Conservation (phyloP, 2,113 vertebrate genomes). For the Nibea coibor region DNA sequence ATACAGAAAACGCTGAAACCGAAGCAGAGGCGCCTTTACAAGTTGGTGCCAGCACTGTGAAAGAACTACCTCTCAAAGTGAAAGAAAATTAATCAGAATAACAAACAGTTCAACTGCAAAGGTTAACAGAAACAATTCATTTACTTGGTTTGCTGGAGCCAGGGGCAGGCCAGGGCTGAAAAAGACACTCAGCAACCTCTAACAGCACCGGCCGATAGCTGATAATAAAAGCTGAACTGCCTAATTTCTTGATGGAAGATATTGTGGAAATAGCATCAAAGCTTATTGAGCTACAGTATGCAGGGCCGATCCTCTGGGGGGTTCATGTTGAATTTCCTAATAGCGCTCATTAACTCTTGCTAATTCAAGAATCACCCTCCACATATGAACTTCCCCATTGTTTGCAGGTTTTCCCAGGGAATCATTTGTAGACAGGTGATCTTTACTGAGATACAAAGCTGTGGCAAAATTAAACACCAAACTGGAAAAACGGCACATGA, state of each 20-base stretch:
- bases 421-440: background rate
- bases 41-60: background rate
- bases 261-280: constrained; percentile 29
- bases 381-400: background rate
- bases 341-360: constrained; percentile 30
- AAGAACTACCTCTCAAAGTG: constrained; percentile 2
- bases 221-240: constrained; percentile 19
- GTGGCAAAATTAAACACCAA: background rate
- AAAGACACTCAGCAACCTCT: constrained; percentile 7
- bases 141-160: background rate
- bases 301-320: constrained; percentile 12
- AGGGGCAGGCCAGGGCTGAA: background rate
- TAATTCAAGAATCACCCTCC: constrained; percentile 11
- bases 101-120: constrained; percentile 8
- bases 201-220: background rate
- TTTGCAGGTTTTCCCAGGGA: background rate
- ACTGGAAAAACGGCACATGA: background rate
- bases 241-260: constrained; percentile 18
- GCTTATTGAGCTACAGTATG: constrained; percentile 2
- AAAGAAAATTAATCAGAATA: constrained; percentile 1
- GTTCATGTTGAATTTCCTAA: constrained; percentile 21
- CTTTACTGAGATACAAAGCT: constrained; percentile 1
- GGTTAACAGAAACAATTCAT: constrained; percentile 7
- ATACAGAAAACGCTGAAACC: background rate
- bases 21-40: background rate